A percentile compares a stretch with the other conserved stretches of the same genome.
phyloP scores from a whole-genome alignment of 1,140 invertebrate genomes.

The Drosophila littoralis region DNA sequence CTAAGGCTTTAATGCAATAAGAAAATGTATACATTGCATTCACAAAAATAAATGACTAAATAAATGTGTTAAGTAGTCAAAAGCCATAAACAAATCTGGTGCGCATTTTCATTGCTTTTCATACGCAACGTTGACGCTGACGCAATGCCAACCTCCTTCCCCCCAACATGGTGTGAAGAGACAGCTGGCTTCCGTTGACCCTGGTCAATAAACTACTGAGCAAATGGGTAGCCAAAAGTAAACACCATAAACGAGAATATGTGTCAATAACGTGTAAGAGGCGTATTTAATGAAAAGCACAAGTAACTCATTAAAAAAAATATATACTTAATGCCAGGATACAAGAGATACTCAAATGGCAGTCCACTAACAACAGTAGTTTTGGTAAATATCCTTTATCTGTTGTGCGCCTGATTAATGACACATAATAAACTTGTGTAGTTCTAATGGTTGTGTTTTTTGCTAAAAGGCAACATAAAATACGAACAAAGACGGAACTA shows the following conservation, averaged over 20 bases:
- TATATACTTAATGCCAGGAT: slow-evolving; percentile 9
- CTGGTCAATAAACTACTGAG: slow-evolving; percentile 60
- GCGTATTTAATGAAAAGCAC: slow-evolving; percentile 5
- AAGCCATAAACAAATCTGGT: slow-evolving; percentile 39
- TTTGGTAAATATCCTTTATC: slow-evolving; percentile 15
- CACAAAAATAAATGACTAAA: slow-evolving; percentile 6
- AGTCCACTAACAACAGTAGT: background rate
- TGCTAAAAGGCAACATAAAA: slow-evolving; percentile 5
- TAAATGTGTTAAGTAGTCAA: slow-evolving; percentile 60
- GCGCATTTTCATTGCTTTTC: slow-evolving; percentile 46
- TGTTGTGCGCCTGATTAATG: slow-evolving; percentile 39
- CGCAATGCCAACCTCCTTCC: slow-evolving; percentile 39
- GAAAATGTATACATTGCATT: slow-evolving; percentile 23
- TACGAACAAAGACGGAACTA: slow-evolving; percentile 2
- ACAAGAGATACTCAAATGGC: slow-evolving; percentile 9
- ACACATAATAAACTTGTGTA: slow-evolving; percentile 16
- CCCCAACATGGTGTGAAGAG: slow-evolving; percentile 1
- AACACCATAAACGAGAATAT: slow-evolving; percentile 51
- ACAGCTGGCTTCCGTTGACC: slow-evolving; percentile 66
- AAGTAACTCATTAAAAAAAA: slow-evolving; percentile 35
- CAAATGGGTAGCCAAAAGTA: slow-evolving; percentile 38
- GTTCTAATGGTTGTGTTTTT: slow-evolving; percentile 28
- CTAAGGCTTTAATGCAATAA: slow-evolving; percentile 12
- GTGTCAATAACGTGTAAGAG: slow-evolving; percentile 53
- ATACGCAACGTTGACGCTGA: slow-evolving; percentile 56